Evolutionary conservation across 2,888 invertebrate species (phyloP).

Genomic region (Piscicola geometra): DNA sequence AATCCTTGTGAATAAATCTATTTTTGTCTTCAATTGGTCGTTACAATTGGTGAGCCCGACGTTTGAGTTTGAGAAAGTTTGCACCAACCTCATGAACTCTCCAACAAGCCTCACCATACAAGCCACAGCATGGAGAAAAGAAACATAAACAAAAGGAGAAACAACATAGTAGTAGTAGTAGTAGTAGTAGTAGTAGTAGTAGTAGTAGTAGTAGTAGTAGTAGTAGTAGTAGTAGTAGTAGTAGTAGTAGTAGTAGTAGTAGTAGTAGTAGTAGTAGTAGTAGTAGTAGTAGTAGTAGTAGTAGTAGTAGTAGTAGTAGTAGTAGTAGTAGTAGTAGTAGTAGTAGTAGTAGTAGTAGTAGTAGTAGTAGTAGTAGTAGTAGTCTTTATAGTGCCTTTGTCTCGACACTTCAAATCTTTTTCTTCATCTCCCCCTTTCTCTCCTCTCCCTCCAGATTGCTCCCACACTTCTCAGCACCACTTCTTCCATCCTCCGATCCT

Average conservation of each 20-base stretch:
- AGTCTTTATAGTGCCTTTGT: too few species aligned
- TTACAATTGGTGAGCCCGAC: too few species aligned
- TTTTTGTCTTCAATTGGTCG: too few species aligned
- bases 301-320: conserved; percentile 39
- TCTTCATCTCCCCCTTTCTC: too few species aligned
- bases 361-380: background rate
- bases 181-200: conserved; percentile 37
- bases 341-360: conserved; percentile 34
- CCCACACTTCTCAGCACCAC: too few species aligned
- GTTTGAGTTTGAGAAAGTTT: too few species aligned
- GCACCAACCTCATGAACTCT: too few species aligned
- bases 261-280: conserved; percentile 38
- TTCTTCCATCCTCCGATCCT: too few species aligned
- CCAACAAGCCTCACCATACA: too few species aligned
- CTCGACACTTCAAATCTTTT: too few species aligned
- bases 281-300: conserved; percentile 37
- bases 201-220: conserved; percentile 38
- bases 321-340: conserved; percentile 28
- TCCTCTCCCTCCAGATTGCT: too few species aligned
- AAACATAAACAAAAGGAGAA: background rate
- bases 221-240: conserved; percentile 37
- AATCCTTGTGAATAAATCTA: too few species aligned
- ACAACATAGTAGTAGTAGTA: conserved; percentile 34
- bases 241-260: conserved; percentile 33
- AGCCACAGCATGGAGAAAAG: background rate